Percentiles rank a stretch among this genome's conserved stretches.
phyloP scores from a whole-genome alignment of 53 echinoderm and acorn worm species.

The Crossaster papposus region DNA sequence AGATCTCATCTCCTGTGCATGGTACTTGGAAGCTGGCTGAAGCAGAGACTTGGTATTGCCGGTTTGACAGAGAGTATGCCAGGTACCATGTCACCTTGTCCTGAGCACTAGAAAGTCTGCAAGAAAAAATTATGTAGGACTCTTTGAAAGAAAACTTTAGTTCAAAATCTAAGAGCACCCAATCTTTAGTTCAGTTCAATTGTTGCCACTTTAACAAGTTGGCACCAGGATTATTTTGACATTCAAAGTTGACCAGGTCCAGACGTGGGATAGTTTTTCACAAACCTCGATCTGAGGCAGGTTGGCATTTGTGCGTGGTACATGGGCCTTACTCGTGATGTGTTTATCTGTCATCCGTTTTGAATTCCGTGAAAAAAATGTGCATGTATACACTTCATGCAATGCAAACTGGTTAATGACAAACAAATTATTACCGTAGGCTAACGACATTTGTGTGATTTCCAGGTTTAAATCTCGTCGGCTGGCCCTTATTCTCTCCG shows the following conservation, averaged over 20 bases:
- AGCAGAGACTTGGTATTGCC: slow-evolving; percentile 58
- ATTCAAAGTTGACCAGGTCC: too few species aligned
- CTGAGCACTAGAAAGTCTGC: slow-evolving; percentile 54
- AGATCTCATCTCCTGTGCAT: slow-evolving; percentile 73
- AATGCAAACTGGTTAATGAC: too few species aligned
- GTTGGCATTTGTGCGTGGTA: too few species aligned
- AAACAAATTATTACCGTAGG: slow-evolving; percentile 55
- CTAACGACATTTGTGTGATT: slow-evolving; percentile 73
- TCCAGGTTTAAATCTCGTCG: slow-evolving; percentile 84
- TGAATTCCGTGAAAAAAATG: too few species aligned
- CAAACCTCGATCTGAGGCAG: too few species aligned
- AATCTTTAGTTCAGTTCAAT: too few species aligned
- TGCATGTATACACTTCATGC: too few species aligned
- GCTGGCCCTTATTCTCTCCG: slow-evolving; percentile 73
- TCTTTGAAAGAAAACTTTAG: not conserved
- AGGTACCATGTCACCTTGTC: slow-evolving; percentile 73
- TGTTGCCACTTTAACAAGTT: too few species aligned
- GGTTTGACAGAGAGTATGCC: slow-evolving; percentile 79
- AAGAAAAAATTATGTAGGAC: not conserved
- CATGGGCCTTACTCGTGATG: too few species aligned
- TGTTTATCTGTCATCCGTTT: too few species aligned
- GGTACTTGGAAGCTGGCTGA: slow-evolving; percentile 50
- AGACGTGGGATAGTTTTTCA: too few species aligned
- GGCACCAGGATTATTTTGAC: too few species aligned
- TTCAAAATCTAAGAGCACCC: not conserved